A percentile compares a stretch with the other conserved stretches of the same genome.
Conservation (phyloP, 2,797 vertebrate genomes). For the Amblyopsis hoosieri region DNA sequence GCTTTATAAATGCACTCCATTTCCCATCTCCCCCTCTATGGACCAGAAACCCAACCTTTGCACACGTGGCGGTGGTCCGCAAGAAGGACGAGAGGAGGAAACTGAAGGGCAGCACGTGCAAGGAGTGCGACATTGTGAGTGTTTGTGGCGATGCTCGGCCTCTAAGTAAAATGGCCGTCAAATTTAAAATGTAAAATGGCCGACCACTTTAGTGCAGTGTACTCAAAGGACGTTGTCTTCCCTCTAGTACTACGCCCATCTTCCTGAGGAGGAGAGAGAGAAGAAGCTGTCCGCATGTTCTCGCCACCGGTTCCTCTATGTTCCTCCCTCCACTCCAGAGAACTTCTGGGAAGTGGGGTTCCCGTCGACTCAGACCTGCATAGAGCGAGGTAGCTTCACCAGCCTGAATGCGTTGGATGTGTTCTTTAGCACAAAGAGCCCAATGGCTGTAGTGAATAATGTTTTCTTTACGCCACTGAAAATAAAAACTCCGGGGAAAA, state of each 20-base stretch:
- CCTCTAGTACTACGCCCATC: slow-evolving; percentile 89
- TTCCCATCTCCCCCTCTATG: not conserved
- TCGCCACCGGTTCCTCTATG: slow-evolving; percentile 89
- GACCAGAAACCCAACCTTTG: slow-evolving; percentile 74
- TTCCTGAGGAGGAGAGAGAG: slow-evolving; percentile 87
- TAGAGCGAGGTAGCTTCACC: slow-evolving; percentile 85
- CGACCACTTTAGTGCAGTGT: not conserved
- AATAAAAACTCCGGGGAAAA: too few relatives aligned
- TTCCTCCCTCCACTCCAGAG: slow-evolving; percentile 92
- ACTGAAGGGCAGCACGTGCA: slow-evolving; percentile 90
- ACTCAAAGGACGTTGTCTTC: not conserved
- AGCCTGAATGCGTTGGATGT: too few relatives aligned
- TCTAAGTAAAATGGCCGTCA: not conserved
- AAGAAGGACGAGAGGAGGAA: slow-evolving; percentile 94
- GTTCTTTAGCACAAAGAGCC: too few relatives aligned
- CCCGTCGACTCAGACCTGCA: slow-evolving; percentile 94
- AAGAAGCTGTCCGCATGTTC: slow-evolving; percentile 92
- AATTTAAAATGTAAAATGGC: not conserved
- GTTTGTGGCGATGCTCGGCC: not conserved
- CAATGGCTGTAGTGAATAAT: too few relatives aligned
- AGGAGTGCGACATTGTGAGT: slow-evolving; percentile 91
- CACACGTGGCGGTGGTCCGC: slow-evolving; percentile 89
- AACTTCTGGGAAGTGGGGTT: slow-evolving; percentile 99
- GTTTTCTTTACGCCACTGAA: too few relatives aligned
- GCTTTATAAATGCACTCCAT: slow-evolving; percentile 38